Evolutionary conservation across 2,113 vertebrate species (phyloP).

Genomic region (Muscicapa adusta): DNA sequence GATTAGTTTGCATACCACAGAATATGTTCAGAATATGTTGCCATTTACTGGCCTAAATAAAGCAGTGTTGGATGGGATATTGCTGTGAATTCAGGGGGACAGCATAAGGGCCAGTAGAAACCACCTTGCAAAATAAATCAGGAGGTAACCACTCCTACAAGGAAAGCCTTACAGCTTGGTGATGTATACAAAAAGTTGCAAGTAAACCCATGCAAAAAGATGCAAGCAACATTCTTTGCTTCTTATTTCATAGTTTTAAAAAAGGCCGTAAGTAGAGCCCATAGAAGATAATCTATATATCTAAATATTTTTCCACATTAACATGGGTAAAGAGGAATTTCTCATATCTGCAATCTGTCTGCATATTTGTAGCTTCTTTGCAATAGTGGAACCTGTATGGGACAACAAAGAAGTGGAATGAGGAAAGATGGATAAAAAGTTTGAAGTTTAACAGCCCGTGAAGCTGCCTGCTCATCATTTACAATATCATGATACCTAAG

Average conservation of each 20-base stretch:
- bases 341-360: not conserved
- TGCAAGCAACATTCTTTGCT: not conserved
- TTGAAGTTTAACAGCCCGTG: not conserved
- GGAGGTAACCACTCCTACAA: not conserved
- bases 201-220: not conserved
- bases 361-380: not conserved
- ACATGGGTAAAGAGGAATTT: not conserved
- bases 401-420: not conserved
- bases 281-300: not conserved
- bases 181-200: not conserved
- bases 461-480: not conserved
- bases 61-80: not conserved
- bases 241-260: not conserved
- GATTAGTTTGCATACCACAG: not conserved
- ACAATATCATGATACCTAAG: not conserved
- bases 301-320: not conserved
- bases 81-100: not conserved
- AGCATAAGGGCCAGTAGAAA: not conserved
- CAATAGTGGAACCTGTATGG: not conserved
- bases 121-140: not conserved
- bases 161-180: not conserved
- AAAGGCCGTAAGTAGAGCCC: not conserved
- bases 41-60: not conserved
- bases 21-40: not conserved
- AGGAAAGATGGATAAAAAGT: not conserved